Percentiles rank a stretch among this genome's conserved stretches.
Conservation (phyloP, 2,113 vertebrate genomes). For the Xiphophorus hellerii region DNA sequence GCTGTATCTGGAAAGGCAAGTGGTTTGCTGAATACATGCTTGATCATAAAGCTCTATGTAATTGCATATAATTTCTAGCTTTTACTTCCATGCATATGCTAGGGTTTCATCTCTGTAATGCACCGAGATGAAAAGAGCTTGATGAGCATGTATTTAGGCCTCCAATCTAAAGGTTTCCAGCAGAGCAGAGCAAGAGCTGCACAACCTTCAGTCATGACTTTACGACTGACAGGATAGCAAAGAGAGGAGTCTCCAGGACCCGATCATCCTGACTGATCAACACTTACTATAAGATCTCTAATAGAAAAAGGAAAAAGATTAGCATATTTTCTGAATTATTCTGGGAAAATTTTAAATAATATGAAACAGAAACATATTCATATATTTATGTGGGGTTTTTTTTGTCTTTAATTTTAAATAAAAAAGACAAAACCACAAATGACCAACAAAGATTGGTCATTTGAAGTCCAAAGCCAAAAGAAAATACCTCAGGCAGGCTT, state of each 20-base stretch:
- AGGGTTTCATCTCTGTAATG: not conserved
- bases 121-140: slow-evolving; percentile 15
- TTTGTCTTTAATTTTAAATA: too few species aligned
- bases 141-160: slow-evolving; percentile 24
- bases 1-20: not conserved
- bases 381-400: too few species aligned
- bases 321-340: too few species aligned
- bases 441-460: too few species aligned
- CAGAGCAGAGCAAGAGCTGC: not conserved
- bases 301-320: not conserved
- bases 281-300: not conserved
- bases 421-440: too few species aligned
- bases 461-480: too few species aligned
- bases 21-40: not conserved
- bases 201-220: not conserved
- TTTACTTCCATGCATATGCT: not conserved
- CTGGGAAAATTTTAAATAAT: too few species aligned
- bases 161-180: slow-evolving; percentile 5
- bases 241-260: not conserved
- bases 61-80: not conserved
- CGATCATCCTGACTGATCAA: not conserved
- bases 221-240: not conserved
- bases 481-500: too few species aligned
- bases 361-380: too few species aligned
- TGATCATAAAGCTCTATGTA: slow-evolving; percentile 4